Conservation (phyloP, 2,113 vertebrate genomes). For the Hydrochoerus hydrochaeris region DNA sequence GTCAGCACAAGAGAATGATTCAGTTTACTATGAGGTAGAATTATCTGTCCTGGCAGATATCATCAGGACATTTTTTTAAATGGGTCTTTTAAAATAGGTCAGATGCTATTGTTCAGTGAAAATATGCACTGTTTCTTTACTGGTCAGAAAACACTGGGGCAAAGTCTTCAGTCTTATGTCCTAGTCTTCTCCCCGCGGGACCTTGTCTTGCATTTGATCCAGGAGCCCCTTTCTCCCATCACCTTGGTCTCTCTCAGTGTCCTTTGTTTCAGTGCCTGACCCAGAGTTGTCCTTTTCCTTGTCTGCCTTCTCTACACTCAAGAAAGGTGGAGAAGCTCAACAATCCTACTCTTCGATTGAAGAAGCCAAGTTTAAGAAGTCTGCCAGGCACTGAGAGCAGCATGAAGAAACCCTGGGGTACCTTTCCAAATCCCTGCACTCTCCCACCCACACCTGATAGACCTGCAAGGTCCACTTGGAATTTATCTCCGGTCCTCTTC, state of each 20-base stretch:
- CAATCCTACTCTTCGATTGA: not conserved
- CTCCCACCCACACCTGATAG: not conserved
- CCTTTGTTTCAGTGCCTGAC: not conserved
- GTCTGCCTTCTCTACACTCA: rapidly evolving
- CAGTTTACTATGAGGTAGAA: not conserved
- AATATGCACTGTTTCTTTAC: not conserved
- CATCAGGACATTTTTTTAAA: not conserved
- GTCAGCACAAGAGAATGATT: not conserved
- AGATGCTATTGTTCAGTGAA: not conserved
- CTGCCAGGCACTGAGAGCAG: not conserved
- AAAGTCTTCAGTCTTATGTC: not conserved
- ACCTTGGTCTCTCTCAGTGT: rapidly evolving
- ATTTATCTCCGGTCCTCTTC: not conserved
- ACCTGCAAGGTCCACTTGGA: not conserved
- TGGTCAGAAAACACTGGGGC: not conserved
- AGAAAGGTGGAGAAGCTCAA: not conserved
- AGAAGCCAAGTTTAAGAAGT: not conserved
- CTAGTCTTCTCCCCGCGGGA: not conserved
- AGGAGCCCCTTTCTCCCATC: not conserved
- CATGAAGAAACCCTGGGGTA: not conserved
- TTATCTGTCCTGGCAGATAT: not conserved
- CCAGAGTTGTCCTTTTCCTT: not conserved
- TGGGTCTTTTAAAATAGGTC: not conserved
- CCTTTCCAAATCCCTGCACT: not conserved
- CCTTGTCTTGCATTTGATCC: not conserved